phyloP scores from a whole-genome alignment of 2,113 vertebrate genomes.

The Entelurus aequoreus region DNA sequence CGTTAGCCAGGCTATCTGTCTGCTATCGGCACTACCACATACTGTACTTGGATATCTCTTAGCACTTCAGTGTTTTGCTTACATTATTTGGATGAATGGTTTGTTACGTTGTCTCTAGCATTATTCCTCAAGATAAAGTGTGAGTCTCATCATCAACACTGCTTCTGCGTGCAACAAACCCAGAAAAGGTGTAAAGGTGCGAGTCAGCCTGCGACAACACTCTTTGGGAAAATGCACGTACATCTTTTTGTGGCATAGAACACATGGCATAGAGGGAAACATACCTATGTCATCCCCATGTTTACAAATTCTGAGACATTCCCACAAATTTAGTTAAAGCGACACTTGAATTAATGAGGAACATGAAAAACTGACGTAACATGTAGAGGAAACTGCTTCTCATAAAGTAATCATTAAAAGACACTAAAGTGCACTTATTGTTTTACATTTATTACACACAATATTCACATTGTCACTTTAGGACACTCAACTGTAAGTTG shows the following conservation, averaged over 20 bases:
- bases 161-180: constrained; percentile 21
- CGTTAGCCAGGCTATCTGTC: constrained; percentile 50
- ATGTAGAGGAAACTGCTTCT: too few relatives aligned
- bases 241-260: not conserved
- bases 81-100: not conserved
- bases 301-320: not conserved
- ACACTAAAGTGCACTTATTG: too few relatives aligned
- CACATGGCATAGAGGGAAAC: not conserved
- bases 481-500: too few relatives aligned
- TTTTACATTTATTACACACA: too few relatives aligned
- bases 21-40: constrained; percentile 2
- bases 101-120: not conserved
- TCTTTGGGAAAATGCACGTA: constrained; percentile 21
- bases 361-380: too few relatives aligned
- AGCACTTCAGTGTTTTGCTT: not conserved
- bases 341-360: constrained; percentile 8
- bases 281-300: too few relatives aligned
- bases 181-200: constrained; percentile 29
- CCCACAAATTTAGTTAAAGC: constrained; percentile 20
- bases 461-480: too few relatives aligned
- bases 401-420: too few relatives aligned
- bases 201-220: constrained; percentile 21
- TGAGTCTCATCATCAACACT: constrained; percentile 28
- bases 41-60: not conserved
- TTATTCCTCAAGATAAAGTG: constrained; percentile 22